Base-by-base conservation (phyloP, 2,888 invertebrate species). In the Luperina testacea region DNA sequence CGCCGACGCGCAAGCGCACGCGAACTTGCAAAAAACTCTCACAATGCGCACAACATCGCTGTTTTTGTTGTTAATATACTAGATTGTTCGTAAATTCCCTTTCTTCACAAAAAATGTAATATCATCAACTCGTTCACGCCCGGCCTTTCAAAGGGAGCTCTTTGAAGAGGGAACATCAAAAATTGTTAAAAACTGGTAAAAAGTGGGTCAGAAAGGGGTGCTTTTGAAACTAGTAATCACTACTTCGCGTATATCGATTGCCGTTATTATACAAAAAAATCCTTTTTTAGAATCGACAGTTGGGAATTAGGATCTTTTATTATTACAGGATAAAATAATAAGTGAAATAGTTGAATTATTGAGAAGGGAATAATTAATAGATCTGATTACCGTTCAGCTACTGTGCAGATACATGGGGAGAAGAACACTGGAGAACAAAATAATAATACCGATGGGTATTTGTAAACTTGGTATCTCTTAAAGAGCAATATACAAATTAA, bases 51-150 rank as follows among this genome's bases (percentile, higher is more conserved):
- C 95, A 95, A 95, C 94, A 93, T 91, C 94, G 94, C 95, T 95
- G 95, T 96, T 96, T 95, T 96, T 96, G 95, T 96, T 96, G 95
- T 95, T 95, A 97, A 96, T 96, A 96, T 95, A 94, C 93, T 93
- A 95, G 96, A 97, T 96, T 97, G 97, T 96, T 96, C 96, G 96
- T 94, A 94, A 96, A 96, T 96, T 96, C 94, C 93, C 91, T 93
- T 95, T 95, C 94, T 94, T 94, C 90, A 90, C 91, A 95, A 96
- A 95, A 97, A 96, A 95, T 94, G 95, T 97, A 97, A 97, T 97
- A 97, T 97, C 96, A 97, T 97, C 97, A 97, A 97, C 97, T 97
- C 97, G 97, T 97, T 97, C 97, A 97, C 97, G 97, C 97, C 97
- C 96, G 97, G 95, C 88, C 90, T 95, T 97, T 97, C 94, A 96